Conservation (phyloP, 2,888 invertebrate species). For the Tetranychus piercei region DNA sequence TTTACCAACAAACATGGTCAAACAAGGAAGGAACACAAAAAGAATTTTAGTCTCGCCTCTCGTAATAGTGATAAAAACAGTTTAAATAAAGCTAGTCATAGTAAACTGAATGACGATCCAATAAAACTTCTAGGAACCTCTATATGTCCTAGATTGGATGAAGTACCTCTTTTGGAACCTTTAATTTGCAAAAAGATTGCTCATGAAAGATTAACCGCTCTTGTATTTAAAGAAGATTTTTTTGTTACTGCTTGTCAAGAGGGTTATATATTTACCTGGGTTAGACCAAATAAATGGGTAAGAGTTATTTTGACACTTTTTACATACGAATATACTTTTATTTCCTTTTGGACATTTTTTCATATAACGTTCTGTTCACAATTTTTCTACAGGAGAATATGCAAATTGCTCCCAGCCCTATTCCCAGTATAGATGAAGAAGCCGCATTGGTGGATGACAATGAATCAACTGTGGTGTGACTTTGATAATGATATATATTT, state of each 20-base stretch:
- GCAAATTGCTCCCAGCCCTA: constrained; percentile 19
- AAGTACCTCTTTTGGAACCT: constrained; percentile 92
- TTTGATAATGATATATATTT: constrained; percentile 22
- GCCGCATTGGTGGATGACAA: constrained; percentile 12
- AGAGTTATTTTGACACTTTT: not conserved
- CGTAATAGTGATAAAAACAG: constrained; percentile 37
- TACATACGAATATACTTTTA: not conserved
- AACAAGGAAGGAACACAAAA: constrained; percentile 41
- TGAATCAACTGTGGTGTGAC: constrained; percentile 8
- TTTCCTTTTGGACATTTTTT: not conserved
- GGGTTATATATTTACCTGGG: constrained; percentile 96
- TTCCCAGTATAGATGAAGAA: constrained; percentile 18
- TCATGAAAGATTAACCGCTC: constrained; percentile 80
- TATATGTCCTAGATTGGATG: constrained; percentile 74
- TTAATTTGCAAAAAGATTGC: constrained; percentile 93
- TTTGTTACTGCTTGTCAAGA: constrained; percentile 94
- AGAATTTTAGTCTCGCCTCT: constrained; percentile 47
- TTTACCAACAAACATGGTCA: not conserved
- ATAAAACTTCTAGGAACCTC: constrained; percentile 73
- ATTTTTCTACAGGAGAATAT: constrained; percentile 11
- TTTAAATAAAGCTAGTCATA: constrained; percentile 29
- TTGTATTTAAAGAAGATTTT: constrained; percentile 86
- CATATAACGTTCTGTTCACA: not conserved
- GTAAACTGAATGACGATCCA: constrained; percentile 43
- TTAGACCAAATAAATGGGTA: constrained; percentile 48